These are phyloP conservation scores for Drosophila falleni DNA, from an alignment of 2,888 invertebrate genomes.

Conservation along the genomic window DNA sequence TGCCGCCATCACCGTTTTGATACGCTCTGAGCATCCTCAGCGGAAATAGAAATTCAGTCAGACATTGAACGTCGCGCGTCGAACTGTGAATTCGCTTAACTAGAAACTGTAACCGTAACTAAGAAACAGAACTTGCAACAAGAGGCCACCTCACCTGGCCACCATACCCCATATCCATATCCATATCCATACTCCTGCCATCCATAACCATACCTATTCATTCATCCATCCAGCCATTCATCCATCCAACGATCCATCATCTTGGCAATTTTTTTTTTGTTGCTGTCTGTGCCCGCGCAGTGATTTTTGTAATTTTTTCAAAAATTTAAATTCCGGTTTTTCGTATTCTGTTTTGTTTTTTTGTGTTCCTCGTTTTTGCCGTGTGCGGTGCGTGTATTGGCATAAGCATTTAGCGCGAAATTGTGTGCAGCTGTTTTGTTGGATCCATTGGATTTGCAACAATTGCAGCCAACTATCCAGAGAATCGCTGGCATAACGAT, in stretches of 20 bases:
- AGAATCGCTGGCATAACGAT: constrained; percentile 34
- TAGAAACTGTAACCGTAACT: constrained; percentile 5
- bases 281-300: constrained; percentile 19
- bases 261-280: background rate
- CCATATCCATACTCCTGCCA: background rate
- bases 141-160: constrained; percentile 16
- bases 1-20: constrained; percentile 29
- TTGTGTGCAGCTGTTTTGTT: constrained; percentile 38
- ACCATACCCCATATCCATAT: background rate
- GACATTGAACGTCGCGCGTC: constrained; percentile 66
- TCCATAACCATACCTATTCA: background rate
- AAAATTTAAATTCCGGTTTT: constrained; percentile 3
- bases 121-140: background rate
- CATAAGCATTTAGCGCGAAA: constrained; percentile 49
- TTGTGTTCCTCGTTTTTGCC: constrained; percentile 2
- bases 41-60: constrained; percentile 75
- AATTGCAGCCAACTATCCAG: constrained; percentile 23
- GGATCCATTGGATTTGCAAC: constrained; percentile 38
- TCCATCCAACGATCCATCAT: background rate
- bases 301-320: constrained; percentile 11
- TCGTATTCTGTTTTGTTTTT: background rate
- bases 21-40: constrained; percentile 63
- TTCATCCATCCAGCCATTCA: constrained; percentile 2
- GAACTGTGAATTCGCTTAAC: constrained; percentile 54
- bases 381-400: constrained; percentile 43